A percentile compares a stretch with the other conserved stretches of the same genome.
Evolutionary conservation across 2,888 invertebrate genomes (phyloP).

Genomic region (Ochlodes sylvanus): DNA sequence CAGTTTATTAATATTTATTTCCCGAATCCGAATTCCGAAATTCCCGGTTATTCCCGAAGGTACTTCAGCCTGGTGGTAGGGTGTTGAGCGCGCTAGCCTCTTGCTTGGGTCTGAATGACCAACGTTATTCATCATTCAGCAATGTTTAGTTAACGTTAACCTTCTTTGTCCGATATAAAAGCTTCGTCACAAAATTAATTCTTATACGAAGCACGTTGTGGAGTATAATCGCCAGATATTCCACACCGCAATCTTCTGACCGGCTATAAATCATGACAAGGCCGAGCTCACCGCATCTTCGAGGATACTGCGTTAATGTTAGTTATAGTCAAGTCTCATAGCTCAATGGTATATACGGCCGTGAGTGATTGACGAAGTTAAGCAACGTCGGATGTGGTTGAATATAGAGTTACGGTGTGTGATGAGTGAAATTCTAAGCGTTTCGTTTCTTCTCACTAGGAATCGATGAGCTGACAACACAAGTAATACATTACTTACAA

Average conservation of each 20-base stretch:
- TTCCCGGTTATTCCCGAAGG: no score
- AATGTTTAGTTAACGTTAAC: no score
- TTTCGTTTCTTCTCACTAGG: no score
- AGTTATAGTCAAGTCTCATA: conserved; percentile 3
- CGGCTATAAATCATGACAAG: conserved; percentile 13
- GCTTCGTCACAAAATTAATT: not conserved
- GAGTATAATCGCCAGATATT: conserved; percentile 8
- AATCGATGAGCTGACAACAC: no score
- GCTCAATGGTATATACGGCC: not conserved
- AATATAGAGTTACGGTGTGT: not conserved
- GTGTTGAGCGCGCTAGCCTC: no score
- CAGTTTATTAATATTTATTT: no score
- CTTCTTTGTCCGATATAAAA: not conserved
- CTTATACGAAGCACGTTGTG: conserved; percentile 1
- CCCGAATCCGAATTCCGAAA: no score
- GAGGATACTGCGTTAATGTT: conserved; percentile 14
- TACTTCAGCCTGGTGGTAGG: no score
- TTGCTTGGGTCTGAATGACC: no score
- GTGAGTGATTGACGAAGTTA: not conserved
- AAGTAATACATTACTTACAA: no score
- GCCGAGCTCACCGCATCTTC: conserved; percentile 12
- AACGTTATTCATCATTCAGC: no score
- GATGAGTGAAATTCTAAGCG: no score
- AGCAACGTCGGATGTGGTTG: not conserved
- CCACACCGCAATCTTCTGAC: conserved; percentile 11